Base-by-base conservation (phyloP, 1,140 invertebrate genomes). In the Ceratina australensis region DNA sequence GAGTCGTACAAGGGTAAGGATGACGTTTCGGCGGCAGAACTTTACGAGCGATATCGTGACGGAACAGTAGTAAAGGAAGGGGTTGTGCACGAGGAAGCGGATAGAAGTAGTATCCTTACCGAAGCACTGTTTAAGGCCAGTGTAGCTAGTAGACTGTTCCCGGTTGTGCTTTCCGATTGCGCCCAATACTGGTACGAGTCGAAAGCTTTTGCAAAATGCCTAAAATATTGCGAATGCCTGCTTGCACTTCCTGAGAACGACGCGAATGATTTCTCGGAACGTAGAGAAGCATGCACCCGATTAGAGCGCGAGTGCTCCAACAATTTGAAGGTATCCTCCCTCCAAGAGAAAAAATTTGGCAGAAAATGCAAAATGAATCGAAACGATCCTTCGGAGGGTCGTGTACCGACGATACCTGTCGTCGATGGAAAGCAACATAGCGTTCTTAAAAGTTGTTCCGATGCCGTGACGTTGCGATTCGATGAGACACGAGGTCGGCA, bases 401-500 rank as follows among this genome's bases (percentile, higher is more conserved):
- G 15, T 15, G 22, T n/a, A 49, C 28, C 22, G 22, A 60, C 65
- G 22, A 72, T 80, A 33, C 90, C 91, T 15, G 56, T 22, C 28
- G 61, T 92, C 42, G 84, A 89, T 13, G 90, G 90, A 42, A 87
- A 87, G 78, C 22, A n/a, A 13, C 87, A 92, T 59, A 60, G 79
- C 20, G 72, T 78, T 56, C 77, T 92, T 12, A 78, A 80, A 75
- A 86, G 65, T 64, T 91, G 90, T 80, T 88, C 90, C 8, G 87
- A 92, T 78, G 85, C 88, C 7, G 59, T 92, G 49, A 50, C 82
- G n/a, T 54, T 90, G 16, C 79, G 66, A 15, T 80, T 80, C 5
- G 81, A 90, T 59, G n/a, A 87, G 13, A 56, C 22, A 1, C 88
- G 72, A 60, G 92, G 92, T 60, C 82, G 91, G 66, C 87, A 89